Conservation (phyloP, 1,140 invertebrate species). For the Drepana arcuata region DNA sequence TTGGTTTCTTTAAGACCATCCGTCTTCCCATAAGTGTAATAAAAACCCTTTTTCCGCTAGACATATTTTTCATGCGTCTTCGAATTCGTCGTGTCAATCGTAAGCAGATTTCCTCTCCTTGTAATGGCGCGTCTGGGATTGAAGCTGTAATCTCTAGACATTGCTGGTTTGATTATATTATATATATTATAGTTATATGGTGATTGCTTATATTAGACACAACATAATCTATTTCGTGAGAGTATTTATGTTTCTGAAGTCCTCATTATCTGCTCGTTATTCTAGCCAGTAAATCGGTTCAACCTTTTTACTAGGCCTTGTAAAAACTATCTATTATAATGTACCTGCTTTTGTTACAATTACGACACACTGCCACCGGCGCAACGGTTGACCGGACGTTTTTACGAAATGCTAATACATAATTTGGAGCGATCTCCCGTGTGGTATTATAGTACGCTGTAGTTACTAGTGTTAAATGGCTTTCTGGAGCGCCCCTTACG, state of each 20-base stretch:
- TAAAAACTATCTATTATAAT: slow-evolving; percentile 21
- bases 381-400: slow-evolving; percentile 20
- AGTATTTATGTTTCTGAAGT: not conserved
- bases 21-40: too few relatives aligned
- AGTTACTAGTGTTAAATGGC: not conserved
- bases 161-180: too few relatives aligned
- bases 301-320: slow-evolving; percentile 36
- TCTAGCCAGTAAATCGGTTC: slow-evolving; percentile 4
- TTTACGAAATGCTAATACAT: slow-evolving; percentile 32
- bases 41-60: too few relatives aligned
- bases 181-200: too few relatives aligned
- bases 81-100: too few relatives aligned
- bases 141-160: too few relatives aligned
- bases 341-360: slow-evolving; percentile 8
- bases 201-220: too few relatives aligned
- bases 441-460: slow-evolving; percentile 15
- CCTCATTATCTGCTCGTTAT: not conserved
- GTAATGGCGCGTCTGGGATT: too few relatives aligned
- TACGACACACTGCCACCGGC: slow-evolving; percentile 24
- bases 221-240: slow-evolving; percentile 5
- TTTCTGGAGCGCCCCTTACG: not conserved
- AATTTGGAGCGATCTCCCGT: slow-evolving; percentile 16
- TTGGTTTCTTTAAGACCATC: too few relatives aligned
- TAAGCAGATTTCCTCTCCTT: too few relatives aligned
- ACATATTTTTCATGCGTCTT: too few relatives aligned